A percentile compares a stretch with the other conserved stretches of the same genome.
Conservation (phyloP, 2,888 invertebrate genomes). For the Melinaea menophilus region DNA sequence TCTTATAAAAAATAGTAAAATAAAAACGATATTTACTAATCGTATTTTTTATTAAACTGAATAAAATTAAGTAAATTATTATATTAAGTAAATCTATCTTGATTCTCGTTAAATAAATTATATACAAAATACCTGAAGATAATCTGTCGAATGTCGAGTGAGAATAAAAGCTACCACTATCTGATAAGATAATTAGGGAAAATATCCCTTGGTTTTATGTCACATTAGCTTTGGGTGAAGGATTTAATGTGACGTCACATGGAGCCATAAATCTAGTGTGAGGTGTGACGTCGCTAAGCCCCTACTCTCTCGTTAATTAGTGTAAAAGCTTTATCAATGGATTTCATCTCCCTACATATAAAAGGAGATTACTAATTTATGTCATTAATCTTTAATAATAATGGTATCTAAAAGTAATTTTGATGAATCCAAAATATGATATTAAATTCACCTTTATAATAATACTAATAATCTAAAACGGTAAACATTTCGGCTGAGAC, state of each 20-base stretch:
- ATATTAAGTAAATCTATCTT: too few species aligned
- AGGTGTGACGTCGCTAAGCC: constrained; percentile 59
- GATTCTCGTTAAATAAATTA: too few species aligned
- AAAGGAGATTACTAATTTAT: background rate
- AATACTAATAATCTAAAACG: too few species aligned
- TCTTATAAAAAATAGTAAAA: constrained; percentile 2
- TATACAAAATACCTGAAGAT: too few species aligned
- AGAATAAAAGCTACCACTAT: background rate
- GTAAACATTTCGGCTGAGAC: too few species aligned
- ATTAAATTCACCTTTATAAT: too few species aligned
- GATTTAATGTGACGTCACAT: constrained; percentile 47
- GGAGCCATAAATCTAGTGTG: constrained; percentile 59
- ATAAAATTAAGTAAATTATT: background rate
- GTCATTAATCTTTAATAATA: background rate
- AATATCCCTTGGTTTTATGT: constrained; percentile 23
- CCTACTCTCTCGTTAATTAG: constrained; percentile 64
- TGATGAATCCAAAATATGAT: background rate
- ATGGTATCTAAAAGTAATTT: too few species aligned
- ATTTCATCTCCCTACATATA: constrained; percentile 23
- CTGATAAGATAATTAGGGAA: constrained; percentile 22
- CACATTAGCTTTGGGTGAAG: constrained; percentile 28
- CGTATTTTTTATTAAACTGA: background rate
- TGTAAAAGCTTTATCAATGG: constrained; percentile 57
- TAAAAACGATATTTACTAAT: background rate
- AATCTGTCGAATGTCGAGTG: background rate